phyloP scores from a whole-genome alignment of 2,797 vertebrate genomes.

The Enteromius viviparus region DNA sequence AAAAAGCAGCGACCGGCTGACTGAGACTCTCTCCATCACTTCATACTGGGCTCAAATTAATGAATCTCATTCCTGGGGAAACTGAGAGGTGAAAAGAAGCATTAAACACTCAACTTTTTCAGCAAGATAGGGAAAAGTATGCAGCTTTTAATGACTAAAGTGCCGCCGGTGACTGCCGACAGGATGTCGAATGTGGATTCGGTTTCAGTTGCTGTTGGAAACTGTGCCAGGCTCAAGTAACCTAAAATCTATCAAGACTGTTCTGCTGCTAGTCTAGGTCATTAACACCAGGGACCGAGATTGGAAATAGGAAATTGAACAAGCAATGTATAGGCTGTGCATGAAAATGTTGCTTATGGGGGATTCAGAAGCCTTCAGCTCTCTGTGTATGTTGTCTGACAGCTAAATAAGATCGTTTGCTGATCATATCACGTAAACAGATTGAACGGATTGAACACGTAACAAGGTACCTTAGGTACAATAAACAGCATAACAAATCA shows the following conservation, averaged over 20 bases:
- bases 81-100: conserved; percentile 40
- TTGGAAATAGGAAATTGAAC: conserved; percentile 25
- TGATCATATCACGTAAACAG: neutral
- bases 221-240: conserved; percentile 13
- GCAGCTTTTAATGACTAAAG: conserved; percentile 33
- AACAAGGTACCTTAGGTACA: neutral
- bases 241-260: conserved; percentile 28
- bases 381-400: neutral
- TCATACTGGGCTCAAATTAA: conserved; percentile 57
- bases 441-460: neutral
- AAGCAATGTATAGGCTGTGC: neutral
- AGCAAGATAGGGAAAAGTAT: conserved; percentile 1
- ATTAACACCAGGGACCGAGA: neutral
- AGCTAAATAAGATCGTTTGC: neutral
- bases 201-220: conserved; percentile 28
- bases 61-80: conserved; percentile 52
- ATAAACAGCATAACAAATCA: neutral
- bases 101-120: conserved; percentile 44
- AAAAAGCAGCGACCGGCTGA: conserved; percentile 41
- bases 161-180: conserved; percentile 10
- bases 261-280: conserved; percentile 23
- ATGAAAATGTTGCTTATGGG: neutral
- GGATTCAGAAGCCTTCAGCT: neutral
- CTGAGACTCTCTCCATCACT: conserved; percentile 52
- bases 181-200: conserved; percentile 28